phyloP scores from a whole-genome alignment of 2,113 vertebrate species.

The Psilopsiagon aurifrons region DNA sequence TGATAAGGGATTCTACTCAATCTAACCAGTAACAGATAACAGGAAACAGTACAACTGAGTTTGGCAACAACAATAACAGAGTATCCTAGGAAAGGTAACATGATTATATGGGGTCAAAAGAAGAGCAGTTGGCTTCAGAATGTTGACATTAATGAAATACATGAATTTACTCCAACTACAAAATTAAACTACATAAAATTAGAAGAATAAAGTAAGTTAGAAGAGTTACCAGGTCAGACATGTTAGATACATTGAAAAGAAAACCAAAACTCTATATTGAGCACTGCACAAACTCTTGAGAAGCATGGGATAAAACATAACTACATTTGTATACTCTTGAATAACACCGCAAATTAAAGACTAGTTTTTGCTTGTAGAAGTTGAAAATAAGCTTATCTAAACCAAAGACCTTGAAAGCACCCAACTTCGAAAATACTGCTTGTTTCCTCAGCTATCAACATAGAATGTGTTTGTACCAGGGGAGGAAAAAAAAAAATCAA shows the following conservation, averaged over 20 bases:
- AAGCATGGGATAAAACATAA: neutral
- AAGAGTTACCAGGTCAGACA: conserved; percentile 10
- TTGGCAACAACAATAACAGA: conserved; percentile 55
- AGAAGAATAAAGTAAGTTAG: conserved; percentile 26
- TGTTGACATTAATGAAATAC: conserved; percentile 56
- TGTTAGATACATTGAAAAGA: conserved; percentile 4
- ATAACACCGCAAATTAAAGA: conserved; percentile 29
- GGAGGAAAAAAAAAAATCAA: neutral
- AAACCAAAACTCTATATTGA: neutral
- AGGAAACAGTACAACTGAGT: conserved; percentile 43
- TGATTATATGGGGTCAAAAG: conserved; percentile 55
- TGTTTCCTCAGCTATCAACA: conserved; percentile 41
- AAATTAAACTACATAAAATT: conserved; percentile 59
- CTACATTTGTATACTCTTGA: neutral
- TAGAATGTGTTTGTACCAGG: conserved; percentile 24
- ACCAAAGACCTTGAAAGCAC: conserved; percentile 54
- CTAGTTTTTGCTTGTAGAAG: neutral
- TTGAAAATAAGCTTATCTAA: conserved; percentile 17
- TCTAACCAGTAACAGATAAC: conserved; percentile 47
- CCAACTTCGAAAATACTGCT: conserved; percentile 60
- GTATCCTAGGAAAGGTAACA: conserved; percentile 30
- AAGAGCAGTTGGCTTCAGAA: conserved; percentile 7
- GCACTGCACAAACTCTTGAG: conserved; percentile 14
- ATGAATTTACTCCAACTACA: conserved; percentile 61
- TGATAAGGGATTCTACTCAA: conserved; percentile 53